Evolutionary conservation across 2,797 vertebrate species (phyloP), one percentile per base, ranked within the genome.

Genomic region (Pangasius mekongensis): DNA sequence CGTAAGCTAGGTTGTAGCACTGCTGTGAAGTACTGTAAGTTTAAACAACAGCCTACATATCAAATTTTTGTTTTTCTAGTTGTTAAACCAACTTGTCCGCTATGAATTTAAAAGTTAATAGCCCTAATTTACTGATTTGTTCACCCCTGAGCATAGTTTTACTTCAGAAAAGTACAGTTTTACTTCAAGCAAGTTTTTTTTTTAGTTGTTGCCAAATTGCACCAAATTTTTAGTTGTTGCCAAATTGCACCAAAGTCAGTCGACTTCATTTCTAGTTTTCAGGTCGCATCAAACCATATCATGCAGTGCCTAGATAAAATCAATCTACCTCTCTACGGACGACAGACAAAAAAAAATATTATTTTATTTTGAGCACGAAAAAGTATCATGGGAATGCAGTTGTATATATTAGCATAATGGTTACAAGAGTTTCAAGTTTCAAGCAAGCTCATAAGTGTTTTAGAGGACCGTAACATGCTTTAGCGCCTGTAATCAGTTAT

Each of bases 401-500:
- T 33, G 27, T 56, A 30, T 20, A 20, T 54, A 52, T 78, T 78
- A 30, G 3, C 49, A 3, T 52, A 52, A 52, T 20, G 76, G 2
- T 30, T 52, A 16, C 14, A 52, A 47, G 47, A 30, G 14, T n/a
- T 77, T 77, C 27, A 16, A 54, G 27, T 30, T 78, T 78, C 49
- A 20, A 11, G 56, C 73, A 49, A 76, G n/a, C 11, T 27, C 27
- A 3, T 13, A 81, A 58, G 78, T 39, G 27, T 49, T 67, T 84
- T n/a, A 20, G 24, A 84, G n/a, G 82, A 52, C 27, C 10, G n/a
- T 30, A 78, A 56, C 49, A 8, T 47, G 6, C 33, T 56, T 71
- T 71, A 56, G 47, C 20, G 85, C 43, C 43, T 84, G 27, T 43
- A 69, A 73, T 84, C 39, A 36, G 49, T 83, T 84, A 36, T 73